Percentiles rank a stretch among this genome's conserved stretches.
Conservation (phyloP, 1,140 invertebrate species). For the Gonatopus flavifemur region DNA sequence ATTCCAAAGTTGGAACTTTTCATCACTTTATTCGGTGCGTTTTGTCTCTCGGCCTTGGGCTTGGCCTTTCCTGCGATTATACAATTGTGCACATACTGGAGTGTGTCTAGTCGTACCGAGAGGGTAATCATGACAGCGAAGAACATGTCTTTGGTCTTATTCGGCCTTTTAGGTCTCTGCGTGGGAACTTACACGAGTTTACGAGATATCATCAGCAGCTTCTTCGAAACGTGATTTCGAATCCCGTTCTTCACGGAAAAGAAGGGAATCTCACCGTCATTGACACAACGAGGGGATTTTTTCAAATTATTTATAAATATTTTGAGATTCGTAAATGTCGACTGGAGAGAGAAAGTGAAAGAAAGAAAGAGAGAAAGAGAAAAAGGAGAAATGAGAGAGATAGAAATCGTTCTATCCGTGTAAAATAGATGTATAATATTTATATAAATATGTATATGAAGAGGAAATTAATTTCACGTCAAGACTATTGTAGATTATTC, state of each 20-base stretch:
- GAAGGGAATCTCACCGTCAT: too few species aligned
- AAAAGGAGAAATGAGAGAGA: neutral
- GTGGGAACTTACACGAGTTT: slow-evolving; percentile 74
- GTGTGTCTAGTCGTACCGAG: slow-evolving; percentile 53
- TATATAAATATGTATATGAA: too few species aligned
- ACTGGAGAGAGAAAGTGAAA: neutral
- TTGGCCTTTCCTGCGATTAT: slow-evolving; percentile 87
- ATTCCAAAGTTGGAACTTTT: slow-evolving; percentile 84
- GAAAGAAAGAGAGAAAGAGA: neutral
- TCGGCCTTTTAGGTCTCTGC: slow-evolving; percentile 68
- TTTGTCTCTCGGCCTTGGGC: slow-evolving; percentile 81
- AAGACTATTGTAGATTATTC: too few species aligned
- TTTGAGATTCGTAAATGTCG: neutral
- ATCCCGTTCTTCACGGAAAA: too few species aligned
- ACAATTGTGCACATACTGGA: slow-evolving; percentile 69
- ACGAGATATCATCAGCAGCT: slow-evolving; percentile 63
- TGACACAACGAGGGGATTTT: too few species aligned
- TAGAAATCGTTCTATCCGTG: too few species aligned
- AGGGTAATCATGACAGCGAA: slow-evolving; percentile 63
- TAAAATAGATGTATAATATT: too few species aligned
- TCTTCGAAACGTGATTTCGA: too few species aligned
- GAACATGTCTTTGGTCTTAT: slow-evolving; percentile 70
- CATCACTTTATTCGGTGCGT: slow-evolving; percentile 87
- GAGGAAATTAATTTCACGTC: too few species aligned
- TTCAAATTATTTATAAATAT: too few species aligned